A percentile compares a stretch with the other conserved stretches of the same genome.
These are phyloP conservation scores for Callyntrura guangdongensis DNA, from an alignment of 2,888 invertebrate species.

Conservation along the genomic window DNA sequence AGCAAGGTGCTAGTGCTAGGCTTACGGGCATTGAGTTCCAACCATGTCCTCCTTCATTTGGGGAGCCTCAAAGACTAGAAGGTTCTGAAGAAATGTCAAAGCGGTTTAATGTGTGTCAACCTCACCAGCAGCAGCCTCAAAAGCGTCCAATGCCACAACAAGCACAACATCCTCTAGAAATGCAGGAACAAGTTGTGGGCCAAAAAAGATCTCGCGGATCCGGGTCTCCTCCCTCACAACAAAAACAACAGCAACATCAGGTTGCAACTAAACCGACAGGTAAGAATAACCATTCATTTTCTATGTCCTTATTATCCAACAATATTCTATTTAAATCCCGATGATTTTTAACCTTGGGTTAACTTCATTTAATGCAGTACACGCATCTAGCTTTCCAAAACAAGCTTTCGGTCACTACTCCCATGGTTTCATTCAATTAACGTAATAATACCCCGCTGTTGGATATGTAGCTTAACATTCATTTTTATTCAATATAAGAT, in stretches of 20 bases:
- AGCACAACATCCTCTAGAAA: constrained; percentile 72
- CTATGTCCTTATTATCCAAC: too few species aligned
- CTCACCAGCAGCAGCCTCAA: constrained; percentile 75
- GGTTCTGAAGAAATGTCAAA: constrained; percentile 84
- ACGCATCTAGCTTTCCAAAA: too few species aligned
- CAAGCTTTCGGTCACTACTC: too few species aligned
- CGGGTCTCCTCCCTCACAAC: constrained; percentile 48
- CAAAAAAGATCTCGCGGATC: constrained; percentile 72
- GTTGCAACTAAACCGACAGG: constrained; percentile 68
- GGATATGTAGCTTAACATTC: too few species aligned
- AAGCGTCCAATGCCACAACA: constrained; percentile 62
- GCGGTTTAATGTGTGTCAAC: constrained; percentile 83
- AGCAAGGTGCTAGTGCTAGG: constrained; percentile 71
- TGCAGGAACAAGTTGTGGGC: constrained; percentile 68
- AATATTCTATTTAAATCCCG: too few species aligned
- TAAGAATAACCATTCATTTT: too few species aligned
- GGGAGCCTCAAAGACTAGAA: constrained; percentile 83
- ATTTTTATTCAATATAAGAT: too few species aligned
- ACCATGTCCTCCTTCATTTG: constrained; percentile 84
- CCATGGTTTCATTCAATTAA: too few species aligned
- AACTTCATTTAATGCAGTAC: too few species aligned
- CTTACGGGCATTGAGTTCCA: constrained; percentile 78
- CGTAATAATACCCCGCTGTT: too few species aligned
- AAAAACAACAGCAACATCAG: constrained; percentile 64
- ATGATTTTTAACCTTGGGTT: too few species aligned